A percentile compares a stretch with the other conserved stretches of the same genome.
Conservation (phyloP, 1,140 invertebrate species). For the Chironomus tepperi region DNA sequence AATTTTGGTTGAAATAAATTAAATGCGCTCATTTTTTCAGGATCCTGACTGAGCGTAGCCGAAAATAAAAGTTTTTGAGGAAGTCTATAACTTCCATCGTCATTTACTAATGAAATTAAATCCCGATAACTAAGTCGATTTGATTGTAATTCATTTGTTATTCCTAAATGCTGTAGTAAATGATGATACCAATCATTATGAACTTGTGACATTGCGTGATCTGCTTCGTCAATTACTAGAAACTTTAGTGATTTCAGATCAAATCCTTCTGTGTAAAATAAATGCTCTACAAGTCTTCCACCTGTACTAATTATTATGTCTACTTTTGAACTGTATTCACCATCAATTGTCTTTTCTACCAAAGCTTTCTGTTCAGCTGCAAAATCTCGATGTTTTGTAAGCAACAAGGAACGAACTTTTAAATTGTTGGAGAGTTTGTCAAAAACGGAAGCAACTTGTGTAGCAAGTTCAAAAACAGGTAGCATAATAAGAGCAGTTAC, state of each 20-base stretch:
- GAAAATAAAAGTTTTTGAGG: slow-evolving; percentile 93
- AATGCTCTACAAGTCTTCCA: slow-evolving; percentile 85
- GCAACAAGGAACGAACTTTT: slow-evolving; percentile 59
- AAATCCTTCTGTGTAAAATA: slow-evolving; percentile 81
- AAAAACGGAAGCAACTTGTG: slow-evolving; percentile 81
- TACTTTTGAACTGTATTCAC: slow-evolving; percentile 45
- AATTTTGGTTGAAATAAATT: slow-evolving; percentile 85
- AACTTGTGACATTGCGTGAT: slow-evolving; percentile 82
- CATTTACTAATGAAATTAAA: background rate
- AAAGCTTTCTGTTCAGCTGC: slow-evolving; percentile 66
- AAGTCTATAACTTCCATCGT: background rate
- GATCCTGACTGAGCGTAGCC: slow-evolving; percentile 91
- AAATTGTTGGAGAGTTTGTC: slow-evolving; percentile 61
- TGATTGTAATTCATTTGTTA: background rate
- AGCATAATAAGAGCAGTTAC: slow-evolving; percentile 80
- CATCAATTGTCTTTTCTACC: slow-evolving; percentile 53
- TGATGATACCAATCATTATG: slow-evolving; percentile 83
- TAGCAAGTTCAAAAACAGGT: slow-evolving; percentile 84
- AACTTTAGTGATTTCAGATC: slow-evolving; percentile 68
- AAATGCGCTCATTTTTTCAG: slow-evolving; percentile 82
- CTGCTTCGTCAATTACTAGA: slow-evolving; percentile 93
- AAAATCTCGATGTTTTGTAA: slow-evolving; percentile 64
- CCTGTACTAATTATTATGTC: slow-evolving; percentile 93
- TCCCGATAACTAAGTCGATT: slow-evolving; percentile 6
- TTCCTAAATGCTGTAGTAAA: slow-evolving; percentile 42